Conservation (phyloP, 2,797 vertebrate species). For the Pangasius macronema region DNA sequence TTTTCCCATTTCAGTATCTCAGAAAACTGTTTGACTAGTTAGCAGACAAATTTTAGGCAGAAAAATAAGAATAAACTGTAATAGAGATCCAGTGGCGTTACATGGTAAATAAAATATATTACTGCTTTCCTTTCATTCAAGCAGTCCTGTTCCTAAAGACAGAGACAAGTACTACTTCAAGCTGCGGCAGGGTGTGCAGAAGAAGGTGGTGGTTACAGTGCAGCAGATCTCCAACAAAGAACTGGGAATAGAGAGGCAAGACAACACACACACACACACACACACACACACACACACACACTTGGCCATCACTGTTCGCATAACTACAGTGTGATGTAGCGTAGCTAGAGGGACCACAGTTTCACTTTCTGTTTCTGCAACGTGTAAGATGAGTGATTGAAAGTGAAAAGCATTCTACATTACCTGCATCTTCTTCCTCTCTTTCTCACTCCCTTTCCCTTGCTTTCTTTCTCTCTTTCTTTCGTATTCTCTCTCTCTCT, state of each 20-base stretch:
- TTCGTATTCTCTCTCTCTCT: not conserved
- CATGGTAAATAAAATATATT: not conserved
- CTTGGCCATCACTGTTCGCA: not conserved
- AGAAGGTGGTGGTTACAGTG: constrained; percentile 92
- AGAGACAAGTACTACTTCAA: constrained; percentile 98
- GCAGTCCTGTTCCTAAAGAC: constrained; percentile 94
- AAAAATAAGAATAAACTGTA: not conserved
- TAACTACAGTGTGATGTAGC: not conserved
- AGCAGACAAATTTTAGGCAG: not conserved
- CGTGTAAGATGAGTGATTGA: not conserved
- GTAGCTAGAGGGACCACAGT: not conserved
- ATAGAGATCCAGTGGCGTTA: not conserved
- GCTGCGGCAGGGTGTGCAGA: constrained; percentile 90
- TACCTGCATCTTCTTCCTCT: not conserved
- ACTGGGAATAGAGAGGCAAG: constrained; percentile 92
- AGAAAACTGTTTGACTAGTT: not conserved
- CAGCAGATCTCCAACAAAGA: constrained; percentile 94
- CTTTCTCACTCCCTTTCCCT: not conserved
- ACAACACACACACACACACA: not conserved
- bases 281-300: not conserved
- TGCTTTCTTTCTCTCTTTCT: not conserved
- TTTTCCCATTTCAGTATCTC: not conserved
- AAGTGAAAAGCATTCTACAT: constrained; percentile 1
- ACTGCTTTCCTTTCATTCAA: not conserved
- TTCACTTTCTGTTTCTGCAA: not conserved